Percentiles rank a stretch among this genome's conserved stretches.
phyloP scores from a whole-genome alignment of 2,113 vertebrate species.

The Psephotus haematonotus region DNA sequence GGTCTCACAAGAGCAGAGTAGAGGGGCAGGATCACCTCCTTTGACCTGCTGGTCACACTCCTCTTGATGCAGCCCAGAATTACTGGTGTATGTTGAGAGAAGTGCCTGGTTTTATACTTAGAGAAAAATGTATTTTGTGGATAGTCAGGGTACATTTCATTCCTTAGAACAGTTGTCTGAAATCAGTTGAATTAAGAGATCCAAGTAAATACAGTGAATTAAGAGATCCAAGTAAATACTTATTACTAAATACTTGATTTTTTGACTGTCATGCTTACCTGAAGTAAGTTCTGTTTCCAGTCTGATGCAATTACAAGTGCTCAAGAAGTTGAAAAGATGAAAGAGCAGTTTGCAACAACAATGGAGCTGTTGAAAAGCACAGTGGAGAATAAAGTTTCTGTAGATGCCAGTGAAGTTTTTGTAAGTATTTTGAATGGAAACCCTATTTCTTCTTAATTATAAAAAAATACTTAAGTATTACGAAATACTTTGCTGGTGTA shows the following conservation, averaged over 20 bases:
- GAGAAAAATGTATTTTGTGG: not conserved
- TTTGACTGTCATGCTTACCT: not conserved
- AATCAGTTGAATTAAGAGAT: not conserved
- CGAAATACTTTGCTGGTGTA: not conserved
- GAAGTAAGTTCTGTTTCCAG: slow-evolving; percentile 68
- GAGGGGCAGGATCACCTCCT: no score
- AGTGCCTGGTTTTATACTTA: not conserved
- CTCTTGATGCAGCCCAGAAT: no score
- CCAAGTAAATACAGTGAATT: not conserved
- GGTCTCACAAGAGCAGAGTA: no score
- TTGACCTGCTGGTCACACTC: no score
- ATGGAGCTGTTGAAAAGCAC: slow-evolving; percentile 78
- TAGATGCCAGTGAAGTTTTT: slow-evolving; percentile 84
- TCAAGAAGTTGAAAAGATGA: slow-evolving; percentile 77
- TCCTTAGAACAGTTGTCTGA: not conserved
- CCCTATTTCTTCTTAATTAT: not conserved
- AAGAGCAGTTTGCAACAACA: slow-evolving; percentile 72
- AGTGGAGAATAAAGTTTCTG: slow-evolving; percentile 75
- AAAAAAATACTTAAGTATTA: not conserved
- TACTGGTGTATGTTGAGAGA: not conserved
- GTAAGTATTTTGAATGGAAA: slow-evolving; percentile 78
- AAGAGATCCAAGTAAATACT: not conserved
- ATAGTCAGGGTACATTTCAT: not conserved
- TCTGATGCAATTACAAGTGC: slow-evolving; percentile 79
- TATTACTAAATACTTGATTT: not conserved